Evolutionary conservation across 2,113 vertebrate genomes (phyloP), one percentile per base, ranked within the genome.

Genomic region (Erythrocebus patas): DNA sequence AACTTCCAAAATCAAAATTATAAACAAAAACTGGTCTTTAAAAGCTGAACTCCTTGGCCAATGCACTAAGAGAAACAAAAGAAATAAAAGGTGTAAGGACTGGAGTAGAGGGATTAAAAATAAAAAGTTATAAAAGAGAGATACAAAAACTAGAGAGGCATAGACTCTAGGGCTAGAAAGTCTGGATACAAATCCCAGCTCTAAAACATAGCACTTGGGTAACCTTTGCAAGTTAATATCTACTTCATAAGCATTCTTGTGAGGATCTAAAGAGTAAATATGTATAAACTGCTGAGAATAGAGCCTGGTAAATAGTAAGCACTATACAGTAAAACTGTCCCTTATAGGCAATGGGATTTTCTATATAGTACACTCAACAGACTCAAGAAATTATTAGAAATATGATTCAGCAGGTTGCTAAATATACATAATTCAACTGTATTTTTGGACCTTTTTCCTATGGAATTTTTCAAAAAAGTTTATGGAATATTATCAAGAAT

Each of bases 1-100:
- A 88, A 93, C 3, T 95, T 96, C 73, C 87, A 97, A 95, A 93
- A 93, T 73, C 61, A 96, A 94, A 96, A 89, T 86, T 94, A 86
- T 20, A 97, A 94, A 76, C 66, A 20, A 97, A 96, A 73, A 86
- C 38, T 89, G 20, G 30, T 83, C 80, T 95, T 92, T 92, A 90
- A 89, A 97, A 92, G 89, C 50, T 91, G 70, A 91, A 89, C 45
- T 94, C 68, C 68, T 66, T 72, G 52, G 87, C 59, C 83, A 95
- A 57, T 52, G 96, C n/a, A 81, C 38, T 80, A 50, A 95, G 27
- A 94, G 43, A 89, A 92, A 61, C 38, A 82, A 87, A 92, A 80
- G 64, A 81, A 96, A 97, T 20, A 92, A 68, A 91, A 88, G 22
- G 30, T 87, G 11, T 68, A 91, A 97, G 48, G 87, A 66, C 55